Percentiles rank a stretch among this genome's conserved stretches.
phyloP scores from a whole-genome alignment of 2,797 vertebrate genomes.

The Psittacula derbiana region DNA sequence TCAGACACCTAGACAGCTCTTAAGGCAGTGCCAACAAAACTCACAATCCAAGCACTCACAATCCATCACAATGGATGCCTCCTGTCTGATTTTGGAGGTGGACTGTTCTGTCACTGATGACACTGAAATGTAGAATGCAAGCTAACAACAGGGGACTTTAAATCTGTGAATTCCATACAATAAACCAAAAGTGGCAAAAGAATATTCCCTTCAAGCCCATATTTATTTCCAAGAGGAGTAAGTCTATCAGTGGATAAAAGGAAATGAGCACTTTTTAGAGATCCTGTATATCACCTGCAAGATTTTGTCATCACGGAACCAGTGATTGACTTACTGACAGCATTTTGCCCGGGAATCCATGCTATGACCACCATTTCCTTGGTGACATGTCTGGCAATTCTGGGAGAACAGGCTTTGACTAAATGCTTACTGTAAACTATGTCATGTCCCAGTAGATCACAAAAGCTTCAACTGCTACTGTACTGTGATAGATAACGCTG shows the following conservation, averaged over 20 bases:
- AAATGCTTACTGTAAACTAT: neutral
- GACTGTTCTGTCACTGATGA: neutral
- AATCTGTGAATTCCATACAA: neutral
- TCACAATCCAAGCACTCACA: neutral
- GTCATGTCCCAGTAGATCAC: neutral
- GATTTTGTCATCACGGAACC: neutral
- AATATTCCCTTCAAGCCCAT: fast-evolving
- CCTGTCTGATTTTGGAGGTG: neutral
- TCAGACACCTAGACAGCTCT: neutral
- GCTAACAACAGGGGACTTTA: neutral
- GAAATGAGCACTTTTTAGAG: neutral
- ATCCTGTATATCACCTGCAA: neutral
- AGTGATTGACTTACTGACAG: neutral
- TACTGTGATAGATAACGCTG: neutral
- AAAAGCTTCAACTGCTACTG: neutral
- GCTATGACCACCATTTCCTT: neutral
- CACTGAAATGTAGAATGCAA: neutral
- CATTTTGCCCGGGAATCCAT: neutral
- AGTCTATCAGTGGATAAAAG: neutral
- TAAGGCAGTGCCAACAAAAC: neutral
- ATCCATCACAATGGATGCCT: neutral
- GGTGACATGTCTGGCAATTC: neutral
- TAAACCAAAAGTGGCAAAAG: neutral
- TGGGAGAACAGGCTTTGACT: neutral
- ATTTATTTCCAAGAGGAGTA: neutral